Percentiles rank a stretch among this genome's conserved stretches.
Evolutionary conservation across 2,113 vertebrate genomes (phyloP).

Genomic region (Mirounga angustirostris): DNA sequence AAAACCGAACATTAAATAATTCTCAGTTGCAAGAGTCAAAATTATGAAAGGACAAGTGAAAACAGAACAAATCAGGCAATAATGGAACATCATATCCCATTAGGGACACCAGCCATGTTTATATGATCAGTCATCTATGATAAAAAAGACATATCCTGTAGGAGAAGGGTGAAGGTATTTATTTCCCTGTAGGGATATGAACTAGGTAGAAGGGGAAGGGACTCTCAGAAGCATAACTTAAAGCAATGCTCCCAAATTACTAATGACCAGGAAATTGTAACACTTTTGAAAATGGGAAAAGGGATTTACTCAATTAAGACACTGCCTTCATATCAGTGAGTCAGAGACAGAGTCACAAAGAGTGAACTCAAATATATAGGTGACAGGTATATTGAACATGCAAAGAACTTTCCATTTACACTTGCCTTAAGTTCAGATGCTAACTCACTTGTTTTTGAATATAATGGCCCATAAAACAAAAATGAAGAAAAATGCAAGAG

Average conservation of each 20-base stretch:
- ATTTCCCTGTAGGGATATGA: not conserved
- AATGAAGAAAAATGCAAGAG: not conserved
- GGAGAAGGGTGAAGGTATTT: not conserved
- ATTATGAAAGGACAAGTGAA: not conserved
- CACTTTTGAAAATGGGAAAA: not conserved
- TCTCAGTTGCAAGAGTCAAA: not conserved
- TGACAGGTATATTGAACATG: not conserved
- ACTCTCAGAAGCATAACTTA: not conserved
- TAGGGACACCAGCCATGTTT: not conserved
- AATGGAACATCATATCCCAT: not conserved
- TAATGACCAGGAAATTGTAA: not conserved
- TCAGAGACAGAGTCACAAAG: not conserved
- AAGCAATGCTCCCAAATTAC: not conserved
- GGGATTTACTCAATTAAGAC: not conserved
- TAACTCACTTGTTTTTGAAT: not conserved
- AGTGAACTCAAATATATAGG: not conserved
- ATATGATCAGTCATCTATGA: not conserved
- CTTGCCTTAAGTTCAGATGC: not conserved
- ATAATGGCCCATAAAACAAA: not conserved
- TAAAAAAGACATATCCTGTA: not conserved
- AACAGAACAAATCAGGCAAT: not conserved
- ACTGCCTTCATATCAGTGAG: not conserved
- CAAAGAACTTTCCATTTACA: not conserved
- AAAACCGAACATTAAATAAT: not conserved
- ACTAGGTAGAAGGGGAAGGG: not conserved